phyloP scores from a whole-genome alignment of 2,888 invertebrate genomes.

The Limnephilus rhombicus region DNA sequence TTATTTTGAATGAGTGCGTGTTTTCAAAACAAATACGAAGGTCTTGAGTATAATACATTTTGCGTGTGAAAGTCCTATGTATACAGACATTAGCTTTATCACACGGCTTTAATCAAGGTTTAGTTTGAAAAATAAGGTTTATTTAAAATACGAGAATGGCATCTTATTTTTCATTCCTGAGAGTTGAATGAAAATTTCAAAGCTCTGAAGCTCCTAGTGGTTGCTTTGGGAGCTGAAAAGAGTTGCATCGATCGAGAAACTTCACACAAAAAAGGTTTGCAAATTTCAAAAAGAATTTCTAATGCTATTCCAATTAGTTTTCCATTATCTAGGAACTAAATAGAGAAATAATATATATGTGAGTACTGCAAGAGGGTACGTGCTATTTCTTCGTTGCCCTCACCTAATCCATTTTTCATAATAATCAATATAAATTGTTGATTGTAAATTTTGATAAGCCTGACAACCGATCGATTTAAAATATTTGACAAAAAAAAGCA shows the following conservation, averaged over 20 bases:
- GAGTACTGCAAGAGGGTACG: too few relatives aligned
- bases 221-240: not conserved
- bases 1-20: not conserved
- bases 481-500: too few relatives aligned
- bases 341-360: too few relatives aligned
- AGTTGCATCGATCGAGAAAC: not conserved
- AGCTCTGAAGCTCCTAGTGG: not conserved
- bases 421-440: too few relatives aligned
- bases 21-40: not conserved
- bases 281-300: too few relatives aligned
- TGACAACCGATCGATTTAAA: not conserved
- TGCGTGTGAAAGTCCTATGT: not conserved
- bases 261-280: too few relatives aligned
- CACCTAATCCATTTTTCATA: too few relatives aligned
- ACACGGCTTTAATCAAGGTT: not conserved
- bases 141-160: too few relatives aligned
- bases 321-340: too few relatives aligned
- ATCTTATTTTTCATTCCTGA: not conserved
- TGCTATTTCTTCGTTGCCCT: too few relatives aligned
- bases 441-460: too few relatives aligned
- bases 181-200: not conserved
- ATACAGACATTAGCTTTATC: not conserved
- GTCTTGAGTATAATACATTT: not conserved
- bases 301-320: too few relatives aligned
- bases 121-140: not conserved